A percentile compares a stretch with the other conserved stretches of the same genome.
phyloP scores from a whole-genome alignment of 1,140 invertebrate species.

The Vollenhovia emeryi region DNA sequence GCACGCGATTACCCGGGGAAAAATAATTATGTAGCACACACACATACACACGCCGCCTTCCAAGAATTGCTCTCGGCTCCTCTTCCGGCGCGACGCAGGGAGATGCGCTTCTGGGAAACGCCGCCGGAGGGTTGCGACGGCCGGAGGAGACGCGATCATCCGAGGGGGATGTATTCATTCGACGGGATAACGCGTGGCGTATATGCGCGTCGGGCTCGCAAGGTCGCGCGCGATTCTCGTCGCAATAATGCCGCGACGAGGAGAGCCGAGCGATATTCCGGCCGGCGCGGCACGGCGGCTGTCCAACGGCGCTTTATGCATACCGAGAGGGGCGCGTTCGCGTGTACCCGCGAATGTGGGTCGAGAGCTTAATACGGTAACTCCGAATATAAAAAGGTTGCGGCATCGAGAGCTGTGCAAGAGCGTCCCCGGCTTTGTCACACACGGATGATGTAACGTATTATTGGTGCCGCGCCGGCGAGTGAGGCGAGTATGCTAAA shows the following conservation, averaged over 20 bases:
- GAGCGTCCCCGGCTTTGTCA: slow-evolving; percentile 4
- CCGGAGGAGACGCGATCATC: neutral
- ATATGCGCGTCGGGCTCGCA: neutral
- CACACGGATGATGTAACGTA: slow-evolving; percentile 31
- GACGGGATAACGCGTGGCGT: neutral
- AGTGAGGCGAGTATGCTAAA: slow-evolving; percentile 6
- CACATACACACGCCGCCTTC: no score
- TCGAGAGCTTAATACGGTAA: slow-evolving; percentile 48
- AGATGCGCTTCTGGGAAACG: neutral
- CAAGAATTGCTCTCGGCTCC: neutral
- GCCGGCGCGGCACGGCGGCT: neutral
- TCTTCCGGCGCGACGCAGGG: neutral
- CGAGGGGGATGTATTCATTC: slow-evolving; percentile 7
- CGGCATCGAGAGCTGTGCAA: slow-evolving; percentile 34
- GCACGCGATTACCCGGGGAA: neutral
- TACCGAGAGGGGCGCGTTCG: slow-evolving; percentile 14
- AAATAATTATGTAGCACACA: neutral
- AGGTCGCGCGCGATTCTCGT: slow-evolving; percentile 25
- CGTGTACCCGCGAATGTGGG: slow-evolving; percentile 28
- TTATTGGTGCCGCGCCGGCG: slow-evolving; percentile 2
- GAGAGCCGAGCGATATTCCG: neutral
- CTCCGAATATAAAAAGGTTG: slow-evolving; percentile 45
- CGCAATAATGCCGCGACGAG: slow-evolving; percentile 2
- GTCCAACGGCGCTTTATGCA: slow-evolving; percentile 20
- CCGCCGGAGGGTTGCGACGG: neutral